A percentile compares a stretch with the other conserved stretches of the same genome.
Evolutionary conservation across 2,888 invertebrate genomes (phyloP).

Genomic region (Leptothorax acervorum): DNA sequence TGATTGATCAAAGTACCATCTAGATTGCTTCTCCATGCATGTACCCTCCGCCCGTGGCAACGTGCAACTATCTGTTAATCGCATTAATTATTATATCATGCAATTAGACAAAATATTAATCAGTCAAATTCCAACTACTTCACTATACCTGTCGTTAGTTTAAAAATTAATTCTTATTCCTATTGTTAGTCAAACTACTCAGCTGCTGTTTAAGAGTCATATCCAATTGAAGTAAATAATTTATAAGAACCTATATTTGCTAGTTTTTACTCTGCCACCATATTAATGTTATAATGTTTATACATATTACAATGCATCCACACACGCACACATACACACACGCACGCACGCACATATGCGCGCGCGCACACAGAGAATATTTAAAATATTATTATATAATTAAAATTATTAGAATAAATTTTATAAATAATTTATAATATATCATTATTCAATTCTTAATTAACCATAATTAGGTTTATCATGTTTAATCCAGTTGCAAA

Average conservation of each 20-base stretch:
- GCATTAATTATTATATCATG: conserved; percentile 81
- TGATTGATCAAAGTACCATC: conserved; percentile 94
- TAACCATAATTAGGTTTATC: neutral
- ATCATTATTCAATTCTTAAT: neutral
- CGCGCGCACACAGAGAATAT: neutral
- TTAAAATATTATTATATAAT: neutral
- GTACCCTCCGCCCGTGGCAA: conserved; percentile 91
- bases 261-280: neutral
- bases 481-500: neutral
- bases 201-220: neutral
- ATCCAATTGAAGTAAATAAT: neutral
- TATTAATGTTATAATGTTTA: neutral
- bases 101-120: conserved; percentile 73
- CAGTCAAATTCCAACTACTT: neutral
- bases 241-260: neutral
- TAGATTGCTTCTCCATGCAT: conserved; percentile 91
- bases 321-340: neutral
- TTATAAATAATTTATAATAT: neutral
- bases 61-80: conserved; percentile 91
- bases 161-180: neutral
- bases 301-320: neutral
- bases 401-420: neutral
- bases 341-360: too few species aligned
- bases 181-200: neutral
- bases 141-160: neutral